These are phyloP conservation scores for Perodicticus potto DNA, from an alignment of 2,797 vertebrate genomes.

Conservation along the genomic window DNA sequence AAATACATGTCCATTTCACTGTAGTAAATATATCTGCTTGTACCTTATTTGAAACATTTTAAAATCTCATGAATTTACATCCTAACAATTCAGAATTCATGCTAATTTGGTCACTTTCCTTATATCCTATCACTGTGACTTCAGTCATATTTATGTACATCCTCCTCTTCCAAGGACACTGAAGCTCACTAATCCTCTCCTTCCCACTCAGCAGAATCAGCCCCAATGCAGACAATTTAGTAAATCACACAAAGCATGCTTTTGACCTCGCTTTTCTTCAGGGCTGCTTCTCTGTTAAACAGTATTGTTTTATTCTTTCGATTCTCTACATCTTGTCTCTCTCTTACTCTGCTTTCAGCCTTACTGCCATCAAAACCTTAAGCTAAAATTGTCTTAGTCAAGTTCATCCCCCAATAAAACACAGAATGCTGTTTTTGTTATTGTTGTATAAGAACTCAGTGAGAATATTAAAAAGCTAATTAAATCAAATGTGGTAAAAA, in stretches of 20 bases:
- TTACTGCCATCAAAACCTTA: slow-evolving; percentile 22
- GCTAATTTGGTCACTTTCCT: background rate
- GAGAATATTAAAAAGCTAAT: background rate
- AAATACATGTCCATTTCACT: background rate
- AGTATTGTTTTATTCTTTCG: background rate
- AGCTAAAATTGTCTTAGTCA: background rate
- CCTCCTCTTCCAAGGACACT: background rate
- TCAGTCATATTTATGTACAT: background rate
- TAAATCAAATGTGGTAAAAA: background rate
- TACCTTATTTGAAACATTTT: background rate
- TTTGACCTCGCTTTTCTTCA: background rate
- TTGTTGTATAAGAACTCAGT: background rate
- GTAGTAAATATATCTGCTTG: background rate
- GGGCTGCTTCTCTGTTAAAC: background rate
- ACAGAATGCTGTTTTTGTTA: background rate
- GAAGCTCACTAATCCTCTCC: background rate
- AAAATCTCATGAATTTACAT: background rate
- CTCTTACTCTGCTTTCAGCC: background rate
- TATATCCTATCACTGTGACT: background rate
- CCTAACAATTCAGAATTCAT: background rate
- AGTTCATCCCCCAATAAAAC: background rate
- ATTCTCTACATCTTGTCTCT: background rate
- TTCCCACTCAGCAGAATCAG: background rate
- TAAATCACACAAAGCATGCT: background rate
- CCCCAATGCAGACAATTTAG: background rate